These are phyloP conservation scores for Mactra quadrangularis DNA, from an alignment of 1,140 invertebrate genomes.

Conservation along the genomic window DNA sequence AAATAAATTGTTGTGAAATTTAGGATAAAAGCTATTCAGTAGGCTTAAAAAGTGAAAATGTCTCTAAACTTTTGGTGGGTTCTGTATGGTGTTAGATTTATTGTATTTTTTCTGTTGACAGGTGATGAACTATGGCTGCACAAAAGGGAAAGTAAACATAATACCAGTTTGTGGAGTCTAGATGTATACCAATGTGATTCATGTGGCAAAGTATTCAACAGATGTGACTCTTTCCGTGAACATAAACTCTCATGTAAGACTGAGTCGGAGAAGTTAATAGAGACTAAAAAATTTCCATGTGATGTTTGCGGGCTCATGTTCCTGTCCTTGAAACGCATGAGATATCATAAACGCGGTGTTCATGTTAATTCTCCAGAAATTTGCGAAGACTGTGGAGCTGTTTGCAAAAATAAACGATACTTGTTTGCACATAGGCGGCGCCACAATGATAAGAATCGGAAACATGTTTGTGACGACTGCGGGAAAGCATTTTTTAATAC, in stretches of 20 bases:
- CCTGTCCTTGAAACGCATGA: not conserved
- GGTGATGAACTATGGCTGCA: conserved; percentile 37
- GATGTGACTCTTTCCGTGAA: conserved; percentile 5
- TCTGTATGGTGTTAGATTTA: not conserved
- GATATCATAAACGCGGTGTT: conserved; percentile 12
- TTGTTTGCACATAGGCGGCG: conserved; percentile 7
- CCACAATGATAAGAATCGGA: conserved; percentile 19
- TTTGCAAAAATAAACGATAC: conserved; percentile 16
- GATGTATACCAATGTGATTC: conserved; percentile 23
- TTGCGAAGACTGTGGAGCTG: conserved; percentile 9
- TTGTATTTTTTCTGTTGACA: not conserved
- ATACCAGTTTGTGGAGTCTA: not conserved
- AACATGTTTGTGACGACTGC: conserved; percentile 16
- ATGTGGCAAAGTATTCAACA: conserved; percentile 16
- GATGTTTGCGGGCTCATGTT: conserved; percentile 20
- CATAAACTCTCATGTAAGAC: conserved; percentile 30
- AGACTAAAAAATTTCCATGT: not conserved
- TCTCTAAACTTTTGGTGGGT: not conserved
- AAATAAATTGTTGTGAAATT: too few species aligned
- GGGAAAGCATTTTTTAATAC: conserved; percentile 25
- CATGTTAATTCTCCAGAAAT: conserved; percentile 14
- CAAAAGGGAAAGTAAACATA: conserved; percentile 12
- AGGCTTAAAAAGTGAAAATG: not conserved
- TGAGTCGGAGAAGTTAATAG: not conserved
- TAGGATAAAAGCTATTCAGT: not conserved